Evolutionary conservation across 2,888 invertebrate genomes (phyloP), one percentile per base, ranked within the genome.

Genomic region (Trypoxylon attenuatum): DNA sequence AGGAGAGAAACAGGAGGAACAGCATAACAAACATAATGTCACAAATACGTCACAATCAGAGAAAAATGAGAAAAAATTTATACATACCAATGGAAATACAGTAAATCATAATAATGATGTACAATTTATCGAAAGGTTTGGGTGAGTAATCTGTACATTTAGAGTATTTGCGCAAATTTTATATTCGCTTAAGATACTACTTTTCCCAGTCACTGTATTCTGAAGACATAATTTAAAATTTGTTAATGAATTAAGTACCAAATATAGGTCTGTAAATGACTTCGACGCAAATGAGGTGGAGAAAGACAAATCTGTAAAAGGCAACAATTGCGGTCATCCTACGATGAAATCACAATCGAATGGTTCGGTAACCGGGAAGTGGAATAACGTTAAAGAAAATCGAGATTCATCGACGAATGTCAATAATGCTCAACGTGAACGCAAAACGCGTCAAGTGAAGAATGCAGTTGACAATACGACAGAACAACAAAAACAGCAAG

Each of bases 91-190:
- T 78, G 88, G 88, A 63, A 84, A 84, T 69, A 81, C 87, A 63
- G 81, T 84, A 73, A 79, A 82, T 71, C 83, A 85, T 69, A n/a
- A n/a, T n/a, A 84, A 76, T 71, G 89, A 89, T 71, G 76, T 88
- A 57, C 88, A 89, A 73, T 88, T 87, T 76, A 88, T 89, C 73
- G 89, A 89, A 75, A 87, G 87, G 78, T 80, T 88, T 59, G 85
- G 86, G 88, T 88, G 73, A 72, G 77, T 60, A 47, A 55, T n/a
- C 1, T 6, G 10, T 10, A 19, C 16, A 15, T 39, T 8, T 2
- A 6, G 21, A 8, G 8, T 27, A 21, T 4, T 27, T 19, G 22
- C 13, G 2, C 6, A 15, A 19, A 47, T 47, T 5, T 19, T n/a
- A 10, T 8, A 15, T 41, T 41, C 5, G n/a, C n/a, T n/a, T n/a